Evolutionary conservation across 2,113 vertebrate genomes (phyloP), one percentile per base, ranked within the genome.

Genomic region (Menura novaehollandiae): DNA sequence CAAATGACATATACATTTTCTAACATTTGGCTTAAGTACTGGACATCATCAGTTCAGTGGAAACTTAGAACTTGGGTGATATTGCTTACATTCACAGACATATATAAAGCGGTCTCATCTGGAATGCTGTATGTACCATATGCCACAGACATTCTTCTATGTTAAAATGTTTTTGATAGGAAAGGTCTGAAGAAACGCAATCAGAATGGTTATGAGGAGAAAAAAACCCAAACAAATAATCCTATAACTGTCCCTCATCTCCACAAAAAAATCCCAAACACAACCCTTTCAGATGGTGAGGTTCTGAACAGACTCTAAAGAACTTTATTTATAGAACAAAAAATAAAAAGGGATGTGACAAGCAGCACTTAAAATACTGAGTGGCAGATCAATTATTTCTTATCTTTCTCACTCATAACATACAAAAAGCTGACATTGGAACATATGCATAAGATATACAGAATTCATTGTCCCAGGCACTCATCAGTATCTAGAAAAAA

Each of bases 181-280:
- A 79, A 69, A 4, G 11, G 16, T 62, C 23, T 83, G 23, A 88
- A 91, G 52, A 96, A 94, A 89, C 27, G 15, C 6, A 85, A 37
- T 58, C 6, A 64, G 21, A 76, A 82, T 43, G 22, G 11, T 46
- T 55, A 69, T 9, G 15, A 53, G 28, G 4, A 77, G 35, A 22
- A 43, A 68, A 46, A 53, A 15, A 0, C 0, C 13, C 14, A 26
- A 41, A 4, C 2, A 32, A 56, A 0, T 8, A 78, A 26, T 2
- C 15, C 26, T 7, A 35, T 14, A 22, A 59, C 10, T 23, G 11
- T 7, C 4, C 1, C 27, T 17, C 16, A 56, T 1, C 6, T 5
- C 7, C 11, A 30, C 19, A 39, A 60, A 66, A 66, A 79, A 82
- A 33, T n/a, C 35, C 21, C 23, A 55, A 75, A 89, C 17, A 37